Evolutionary conservation across 2,888 invertebrate species (phyloP).

Genomic region (Acanthosepion esculentum): DNA sequence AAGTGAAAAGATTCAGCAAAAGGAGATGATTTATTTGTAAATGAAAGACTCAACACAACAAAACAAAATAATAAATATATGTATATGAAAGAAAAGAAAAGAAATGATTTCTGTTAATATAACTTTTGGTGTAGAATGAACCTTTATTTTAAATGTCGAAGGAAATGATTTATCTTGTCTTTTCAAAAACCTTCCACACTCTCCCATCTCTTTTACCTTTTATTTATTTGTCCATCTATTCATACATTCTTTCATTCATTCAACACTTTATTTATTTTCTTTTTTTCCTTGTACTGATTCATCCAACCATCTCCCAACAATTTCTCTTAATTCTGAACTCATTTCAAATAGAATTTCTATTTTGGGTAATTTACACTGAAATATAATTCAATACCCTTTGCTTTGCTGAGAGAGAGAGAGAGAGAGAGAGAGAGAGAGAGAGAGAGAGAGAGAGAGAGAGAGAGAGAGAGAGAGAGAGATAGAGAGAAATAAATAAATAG

Average conservation of each 20-base stretch:
- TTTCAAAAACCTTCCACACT: neutral
- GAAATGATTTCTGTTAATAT: neutral
- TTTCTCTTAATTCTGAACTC: neutral
- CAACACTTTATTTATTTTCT: neutral
- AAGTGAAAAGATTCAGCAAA: neutral
- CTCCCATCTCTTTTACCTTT: neutral
- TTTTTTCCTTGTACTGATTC: neutral
- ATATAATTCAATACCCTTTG: neutral
- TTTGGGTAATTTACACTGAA: constrained; percentile 33
- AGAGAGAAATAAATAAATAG: too few relatives aligned
- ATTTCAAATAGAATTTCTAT: neutral
- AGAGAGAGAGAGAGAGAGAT: too few relatives aligned
- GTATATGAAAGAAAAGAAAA: neutral
- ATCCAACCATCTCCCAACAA: neutral
- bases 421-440: neutral
- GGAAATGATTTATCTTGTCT: neutral
- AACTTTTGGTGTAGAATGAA: neutral
- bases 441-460: too few relatives aligned
- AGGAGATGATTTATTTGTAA: neutral
- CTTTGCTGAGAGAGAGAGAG: neutral
- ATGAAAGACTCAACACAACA: neutral
- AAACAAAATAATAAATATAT: neutral
- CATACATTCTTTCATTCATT: neutral
- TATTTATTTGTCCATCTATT: neutral
- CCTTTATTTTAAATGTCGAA: neutral